Evolutionary conservation across 1,140 invertebrate genomes (phyloP), one percentile per base, ranked within the genome.

Genomic region (Drosophila persimilis): DNA sequence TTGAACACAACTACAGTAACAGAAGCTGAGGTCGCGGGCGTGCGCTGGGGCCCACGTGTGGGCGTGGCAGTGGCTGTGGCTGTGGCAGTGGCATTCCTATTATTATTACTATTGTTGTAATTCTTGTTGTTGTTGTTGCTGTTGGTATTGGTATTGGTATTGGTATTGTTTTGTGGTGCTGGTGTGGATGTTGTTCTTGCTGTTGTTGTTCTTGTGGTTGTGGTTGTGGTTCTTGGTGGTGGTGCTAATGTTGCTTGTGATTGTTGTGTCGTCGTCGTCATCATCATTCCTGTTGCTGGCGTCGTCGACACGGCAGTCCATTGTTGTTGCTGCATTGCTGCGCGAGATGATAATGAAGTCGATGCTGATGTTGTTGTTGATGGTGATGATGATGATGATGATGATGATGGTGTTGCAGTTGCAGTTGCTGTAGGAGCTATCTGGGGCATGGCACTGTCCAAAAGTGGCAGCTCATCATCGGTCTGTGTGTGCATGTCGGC

Each of bases 1-100:
- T 91, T 90, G 83, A 91, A 91, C 79, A 91, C 90, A 90, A 91
- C 90, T 90, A 91, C 90, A 90, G 90, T 91, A 89, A 91, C 90
- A 86, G 89, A 86, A 79, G 90, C 86, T 80, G 90, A 77, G 74
- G 90, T 70, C 62, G 75, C 67, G 63, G 80, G 80, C 67, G 72
- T 70, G 73, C 65, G 66, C 61, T 58, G 70, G 46, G 63, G 48
- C 48, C 35, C 35, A 39, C 35, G 11, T 39, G 61, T 41, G 50
- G 48, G 56, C 66, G 53, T 45, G 20, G 53, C 11, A 29, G 20
- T 62, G 60, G 69, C 61, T 44, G 53, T 60, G 59, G 51, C 58
- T 62, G 64, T 45, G 22, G 15, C 39, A n/a, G 52, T 63, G 55
- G 11, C 50, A 39, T 39, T 53, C 35, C 54, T 57, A 29, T 69